A percentile compares a stretch with the other conserved stretches of the same genome.
These are phyloP conservation scores for Eutrigla gurnardus DNA, from an alignment of 2,797 vertebrate species.

Conservation along the genomic window DNA sequence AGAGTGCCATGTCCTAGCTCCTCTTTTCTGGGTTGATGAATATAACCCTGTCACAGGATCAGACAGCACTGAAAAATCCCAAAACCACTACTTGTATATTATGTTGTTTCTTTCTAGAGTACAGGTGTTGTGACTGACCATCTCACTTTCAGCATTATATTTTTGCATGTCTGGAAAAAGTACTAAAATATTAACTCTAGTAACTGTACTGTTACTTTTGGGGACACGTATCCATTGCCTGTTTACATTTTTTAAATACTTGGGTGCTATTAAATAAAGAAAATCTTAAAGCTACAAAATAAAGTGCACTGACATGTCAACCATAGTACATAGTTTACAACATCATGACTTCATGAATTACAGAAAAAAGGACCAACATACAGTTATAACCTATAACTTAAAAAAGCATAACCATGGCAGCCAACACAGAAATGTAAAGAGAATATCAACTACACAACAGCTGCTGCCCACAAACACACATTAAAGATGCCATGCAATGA, in stretches of 20 bases:
- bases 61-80: background rate
- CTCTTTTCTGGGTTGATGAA: slow-evolving; percentile 13
- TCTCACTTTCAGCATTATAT: background rate
- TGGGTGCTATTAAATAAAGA: background rate
- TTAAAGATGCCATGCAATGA: no score
- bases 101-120: background rate
- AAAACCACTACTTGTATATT: background rate
- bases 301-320: background rate
- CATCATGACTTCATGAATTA: background rate
- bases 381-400: no score
- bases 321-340: background rate
- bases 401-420: no score
- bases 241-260: no score
- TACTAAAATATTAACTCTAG: background rate
- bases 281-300: background rate
- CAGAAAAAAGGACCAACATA: no score
- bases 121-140: background rate
- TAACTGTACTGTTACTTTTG: background rate
- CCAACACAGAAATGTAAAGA: no score
- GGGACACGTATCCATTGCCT: background rate
- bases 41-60: slow-evolving; percentile 9
- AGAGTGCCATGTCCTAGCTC: slow-evolving; percentile 25
- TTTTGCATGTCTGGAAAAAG: background rate
- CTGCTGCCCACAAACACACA: no score
- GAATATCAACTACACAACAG: no score